Conservation (phyloP, 2,113 vertebrate genomes). For the Pituophis catenifer region DNA sequence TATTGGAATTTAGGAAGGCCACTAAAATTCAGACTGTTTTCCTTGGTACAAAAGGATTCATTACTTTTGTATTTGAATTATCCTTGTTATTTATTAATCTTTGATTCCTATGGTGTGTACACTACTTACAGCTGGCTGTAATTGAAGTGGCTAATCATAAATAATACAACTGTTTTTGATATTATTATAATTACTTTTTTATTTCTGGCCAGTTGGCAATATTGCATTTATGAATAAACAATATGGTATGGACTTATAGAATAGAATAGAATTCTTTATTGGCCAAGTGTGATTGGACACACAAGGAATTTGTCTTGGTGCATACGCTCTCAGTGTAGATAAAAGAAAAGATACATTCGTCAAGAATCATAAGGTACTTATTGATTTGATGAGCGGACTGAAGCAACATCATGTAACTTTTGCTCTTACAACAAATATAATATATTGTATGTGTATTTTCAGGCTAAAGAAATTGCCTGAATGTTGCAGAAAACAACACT, state of each 20-base stretch:
- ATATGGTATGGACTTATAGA: background rate
- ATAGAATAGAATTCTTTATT: too few relatives aligned
- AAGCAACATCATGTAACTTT: background rate
- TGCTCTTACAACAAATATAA: fast-evolving
- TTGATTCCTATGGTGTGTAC: background rate
- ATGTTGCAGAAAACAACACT: background rate
- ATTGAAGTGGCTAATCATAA: background rate
- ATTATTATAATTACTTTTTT: background rate
- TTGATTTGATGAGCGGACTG: fast-evolving
- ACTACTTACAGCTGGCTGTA: background rate
- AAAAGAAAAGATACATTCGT: too few relatives aligned
- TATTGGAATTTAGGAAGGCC: background rate
- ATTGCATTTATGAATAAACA: background rate
- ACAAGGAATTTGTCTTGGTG: too few relatives aligned
- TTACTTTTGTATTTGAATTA: background rate
- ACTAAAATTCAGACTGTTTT: background rate
- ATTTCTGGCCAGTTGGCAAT: background rate
- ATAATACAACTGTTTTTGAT: background rate
- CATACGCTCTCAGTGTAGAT: too few relatives aligned
- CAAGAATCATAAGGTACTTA: too few relatives aligned
- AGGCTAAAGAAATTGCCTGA: background rate
- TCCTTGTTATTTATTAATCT: background rate
- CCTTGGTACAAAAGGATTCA: background rate
- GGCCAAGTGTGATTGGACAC: too few relatives aligned
- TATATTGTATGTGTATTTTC: fast-evolving